phyloP scores from a whole-genome alignment of 2,797 vertebrate genomes.

The Gastrophryne carolinensis region DNA sequence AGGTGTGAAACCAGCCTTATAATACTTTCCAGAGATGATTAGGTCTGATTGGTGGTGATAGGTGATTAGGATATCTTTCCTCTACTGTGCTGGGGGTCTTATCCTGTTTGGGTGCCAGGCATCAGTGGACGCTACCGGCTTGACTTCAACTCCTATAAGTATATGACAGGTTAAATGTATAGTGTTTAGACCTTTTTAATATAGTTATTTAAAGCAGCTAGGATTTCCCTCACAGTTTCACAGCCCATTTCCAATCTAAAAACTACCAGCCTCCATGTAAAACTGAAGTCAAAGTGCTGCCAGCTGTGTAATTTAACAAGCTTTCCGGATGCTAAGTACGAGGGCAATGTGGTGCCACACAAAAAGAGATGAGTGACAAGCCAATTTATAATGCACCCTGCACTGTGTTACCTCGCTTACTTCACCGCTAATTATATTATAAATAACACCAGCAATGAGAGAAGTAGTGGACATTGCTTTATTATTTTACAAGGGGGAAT shows the following conservation, averaged over 20 bases:
- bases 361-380: slow-evolving; percentile 42
- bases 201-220: background rate
- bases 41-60: too few species aligned
- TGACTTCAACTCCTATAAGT: too few species aligned
- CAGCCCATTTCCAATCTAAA: slow-evolving; percentile 3
- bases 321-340: slow-evolving; percentile 44
- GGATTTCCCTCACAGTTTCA: background rate
- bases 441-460: slow-evolving; percentile 6
- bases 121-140: too few species aligned
- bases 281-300: slow-evolving; percentile 9
- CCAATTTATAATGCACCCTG: slow-evolving; percentile 43
- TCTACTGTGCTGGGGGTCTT: too few species aligned
- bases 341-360: slow-evolving; percentile 39
- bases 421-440: slow-evolving; percentile 33
- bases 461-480: background rate
- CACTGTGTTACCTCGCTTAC: slow-evolving; percentile 31
- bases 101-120: too few species aligned
- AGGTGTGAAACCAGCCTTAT: too few species aligned
- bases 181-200: too few species aligned
- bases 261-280: slow-evolving; percentile 1
- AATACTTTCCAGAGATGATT: too few species aligned
- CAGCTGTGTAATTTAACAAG: slow-evolving; percentile 39
- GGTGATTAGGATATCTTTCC: too few species aligned
- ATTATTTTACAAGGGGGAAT: background rate
- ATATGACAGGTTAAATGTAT: too few species aligned